A percentile compares a stretch with the other conserved stretches of the same genome.
phyloP scores from a whole-genome alignment of 1,140 invertebrate species.

The Sogatella furcifera region DNA sequence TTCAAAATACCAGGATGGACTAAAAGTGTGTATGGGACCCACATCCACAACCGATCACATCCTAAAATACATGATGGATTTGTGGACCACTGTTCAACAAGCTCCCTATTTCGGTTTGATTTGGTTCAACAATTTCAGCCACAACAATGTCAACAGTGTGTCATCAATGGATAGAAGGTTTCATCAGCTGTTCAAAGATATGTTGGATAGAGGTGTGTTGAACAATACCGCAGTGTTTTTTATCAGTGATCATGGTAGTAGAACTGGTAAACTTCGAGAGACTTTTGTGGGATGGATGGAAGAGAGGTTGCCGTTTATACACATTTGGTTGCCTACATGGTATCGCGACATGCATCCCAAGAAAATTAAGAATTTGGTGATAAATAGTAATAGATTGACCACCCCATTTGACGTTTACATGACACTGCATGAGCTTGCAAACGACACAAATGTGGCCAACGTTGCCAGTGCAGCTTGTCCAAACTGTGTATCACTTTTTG shows the following conservation, averaged over 20 bases:
- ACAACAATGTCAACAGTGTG: conserved; percentile 63
- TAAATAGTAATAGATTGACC: conserved; percentile 61
- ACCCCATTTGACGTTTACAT: conserved; percentile 80
- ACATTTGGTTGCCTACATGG: conserved; percentile 60
- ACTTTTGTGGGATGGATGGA: conserved; percentile 82
- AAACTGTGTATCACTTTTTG: conserved; percentile 54
- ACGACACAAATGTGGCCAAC: conserved; percentile 2
- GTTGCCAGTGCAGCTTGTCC: conserved; percentile 36
- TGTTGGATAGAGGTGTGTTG: conserved; percentile 45
- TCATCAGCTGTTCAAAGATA: conserved; percentile 40
- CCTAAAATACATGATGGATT: conserved; percentile 35
- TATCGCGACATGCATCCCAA: conserved; percentile 50
- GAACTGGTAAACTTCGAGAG: conserved; percentile 67
- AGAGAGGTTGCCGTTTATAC: conserved; percentile 74
- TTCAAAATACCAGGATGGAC: conserved; percentile 16
- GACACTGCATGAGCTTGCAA: conserved; percentile 40
- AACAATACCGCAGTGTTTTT: conserved; percentile 64
- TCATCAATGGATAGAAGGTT: conserved; percentile 52
- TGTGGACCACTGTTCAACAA: conserved; percentile 40
- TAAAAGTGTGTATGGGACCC: conserved; percentile 24
- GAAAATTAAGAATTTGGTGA: conserved; percentile 50
- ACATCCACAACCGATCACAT: conserved; percentile 21
- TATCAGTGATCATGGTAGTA: conserved; percentile 85
- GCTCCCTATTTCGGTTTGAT: conserved; percentile 63
- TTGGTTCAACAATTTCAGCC: conserved; percentile 66